These are phyloP conservation scores for Eurypyga helias DNA, from an alignment of 2,113 vertebrate genomes.

Conservation along the genomic window DNA sequence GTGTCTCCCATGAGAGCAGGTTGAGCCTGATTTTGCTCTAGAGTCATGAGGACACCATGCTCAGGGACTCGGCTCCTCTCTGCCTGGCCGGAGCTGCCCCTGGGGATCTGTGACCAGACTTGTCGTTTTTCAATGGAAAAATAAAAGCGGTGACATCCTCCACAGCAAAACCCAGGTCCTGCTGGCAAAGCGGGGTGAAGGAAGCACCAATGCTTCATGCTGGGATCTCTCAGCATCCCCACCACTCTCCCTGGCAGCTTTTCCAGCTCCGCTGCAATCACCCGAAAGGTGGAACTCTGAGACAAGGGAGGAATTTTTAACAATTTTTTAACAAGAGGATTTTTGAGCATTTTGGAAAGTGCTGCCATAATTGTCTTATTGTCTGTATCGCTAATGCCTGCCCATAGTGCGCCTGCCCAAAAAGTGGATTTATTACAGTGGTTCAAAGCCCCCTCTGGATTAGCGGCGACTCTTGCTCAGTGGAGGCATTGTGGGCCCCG, in stretches of 20 bases:
- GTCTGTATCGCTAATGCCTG: neutral
- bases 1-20: neutral
- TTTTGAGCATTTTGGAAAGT: neutral
- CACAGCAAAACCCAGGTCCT: fast-evolving
- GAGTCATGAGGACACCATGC: fast-evolving
- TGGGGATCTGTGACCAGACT: neutral
- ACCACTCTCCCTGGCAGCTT: neutral
- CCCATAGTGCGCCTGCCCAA: neutral
- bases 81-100: neutral
- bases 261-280: neutral
- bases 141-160: neutral
- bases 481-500: neutral
- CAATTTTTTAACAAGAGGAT: neutral
- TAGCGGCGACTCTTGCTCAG: neutral
- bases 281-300: neutral
- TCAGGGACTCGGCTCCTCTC: neutral
- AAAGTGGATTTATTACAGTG: neutral
- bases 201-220: fast-evolving
- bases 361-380: slow-evolving; percentile 23
- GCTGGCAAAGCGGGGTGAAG: neutral
- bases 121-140: neutral
- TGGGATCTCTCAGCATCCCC: neutral
- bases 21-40: neutral
- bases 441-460: neutral
- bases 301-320: neutral